phyloP scores from a whole-genome alignment of 2,797 vertebrate species.

The Myotis pilosus region DNA sequence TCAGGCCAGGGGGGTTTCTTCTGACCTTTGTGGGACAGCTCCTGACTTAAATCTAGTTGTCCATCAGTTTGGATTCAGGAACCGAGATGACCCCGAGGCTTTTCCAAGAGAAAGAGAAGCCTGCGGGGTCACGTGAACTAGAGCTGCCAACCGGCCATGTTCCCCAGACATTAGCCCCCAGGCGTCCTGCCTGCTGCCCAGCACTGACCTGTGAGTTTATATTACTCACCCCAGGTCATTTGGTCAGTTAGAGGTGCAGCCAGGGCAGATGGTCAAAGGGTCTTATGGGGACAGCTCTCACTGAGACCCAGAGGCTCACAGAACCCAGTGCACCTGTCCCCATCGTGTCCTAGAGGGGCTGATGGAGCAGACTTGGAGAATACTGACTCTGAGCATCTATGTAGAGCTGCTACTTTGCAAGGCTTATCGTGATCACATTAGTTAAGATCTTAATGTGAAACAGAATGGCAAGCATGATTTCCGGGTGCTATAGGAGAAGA shows the following conservation, averaged over 20 bases:
- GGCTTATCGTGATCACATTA: neutral
- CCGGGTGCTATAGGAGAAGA: neutral
- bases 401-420: neutral
- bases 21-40: neutral
- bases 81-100: neutral
- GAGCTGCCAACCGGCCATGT: neutral
- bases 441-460: neutral
- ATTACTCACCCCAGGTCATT: neutral
- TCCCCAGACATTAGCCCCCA: neutral
- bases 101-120: neutral
- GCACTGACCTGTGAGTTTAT: neutral
- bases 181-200: neutral
- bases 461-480: neutral
- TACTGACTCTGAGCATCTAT: fast-evolving
- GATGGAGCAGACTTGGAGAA: neutral
- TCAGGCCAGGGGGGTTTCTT: neutral
- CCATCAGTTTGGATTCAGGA: neutral
- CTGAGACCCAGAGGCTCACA: neutral
- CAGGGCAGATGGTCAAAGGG: neutral
- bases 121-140: neutral
- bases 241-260: neutral
- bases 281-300: neutral
- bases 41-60: neutral
- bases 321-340: neutral
- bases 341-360: no score